Conservation (phyloP, 2,113 vertebrate genomes). For the Vulpes vulpes region DNA sequence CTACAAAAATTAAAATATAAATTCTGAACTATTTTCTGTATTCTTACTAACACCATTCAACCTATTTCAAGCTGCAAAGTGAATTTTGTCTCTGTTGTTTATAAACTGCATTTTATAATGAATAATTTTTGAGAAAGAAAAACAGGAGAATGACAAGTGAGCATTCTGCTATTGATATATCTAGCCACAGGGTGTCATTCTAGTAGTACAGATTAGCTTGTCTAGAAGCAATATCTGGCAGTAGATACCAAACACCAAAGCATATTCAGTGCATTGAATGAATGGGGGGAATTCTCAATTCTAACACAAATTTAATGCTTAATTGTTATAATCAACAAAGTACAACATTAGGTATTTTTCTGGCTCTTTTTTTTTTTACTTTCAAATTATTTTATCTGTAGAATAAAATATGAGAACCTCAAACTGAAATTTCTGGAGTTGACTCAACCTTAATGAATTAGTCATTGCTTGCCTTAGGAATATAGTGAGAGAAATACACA, state of each 20-base stretch:
- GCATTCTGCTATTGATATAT: conserved; percentile 74
- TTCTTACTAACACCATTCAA: neutral
- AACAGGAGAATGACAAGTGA: neutral
- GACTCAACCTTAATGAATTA: neutral
- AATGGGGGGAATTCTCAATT: neutral
- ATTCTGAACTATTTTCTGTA: neutral
- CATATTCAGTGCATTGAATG: neutral
- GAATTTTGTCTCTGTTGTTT: neutral
- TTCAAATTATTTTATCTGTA: neutral
- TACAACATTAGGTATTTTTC: neutral
- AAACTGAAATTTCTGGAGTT: neutral
- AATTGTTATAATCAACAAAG: neutral
- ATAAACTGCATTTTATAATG: neutral
- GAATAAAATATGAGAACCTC: neutral
- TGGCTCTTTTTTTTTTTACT: neutral
- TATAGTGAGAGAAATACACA: neutral
- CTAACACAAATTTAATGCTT: neutral
- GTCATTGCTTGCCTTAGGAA: neutral
- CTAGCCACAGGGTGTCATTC: conserved; percentile 88
- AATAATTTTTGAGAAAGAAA: fast-evolving
- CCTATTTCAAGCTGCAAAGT: neutral
- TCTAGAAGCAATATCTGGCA: conserved; percentile 65
- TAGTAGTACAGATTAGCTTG: conserved; percentile 75
- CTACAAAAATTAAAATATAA: neutral
- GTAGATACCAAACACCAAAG: neutral